Evolutionary conservation across 2,888 invertebrate genomes (phyloP), one percentile per base, ranked within the genome.

Genomic region (Ophion slaviceki): DNA sequence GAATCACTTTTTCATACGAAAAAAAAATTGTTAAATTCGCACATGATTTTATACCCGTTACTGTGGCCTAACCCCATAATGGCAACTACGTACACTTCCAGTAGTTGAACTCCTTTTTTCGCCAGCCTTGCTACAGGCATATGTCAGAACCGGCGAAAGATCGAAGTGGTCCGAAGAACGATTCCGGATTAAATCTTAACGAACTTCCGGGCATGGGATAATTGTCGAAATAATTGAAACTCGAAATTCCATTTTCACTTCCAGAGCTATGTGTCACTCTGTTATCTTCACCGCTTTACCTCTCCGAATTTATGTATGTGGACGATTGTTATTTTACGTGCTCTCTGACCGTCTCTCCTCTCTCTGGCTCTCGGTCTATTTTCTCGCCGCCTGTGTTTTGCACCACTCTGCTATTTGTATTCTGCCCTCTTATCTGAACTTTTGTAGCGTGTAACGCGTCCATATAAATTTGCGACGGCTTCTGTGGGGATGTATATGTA

Each of bases 181-280:
- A 64, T 40, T 64, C 84, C 88, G 88, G 90, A 90, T 91, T 91
- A 91, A 88, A 90, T 90, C 91, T 89, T 90, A 91, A 89, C 90
- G 88, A 90, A 90, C 88, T 89, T 84, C 68, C 87, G 87, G 85
- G 78, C 86, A 57, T 78, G 79, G 78, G 88, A 88, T 91, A 91
- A 90, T 91, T 90, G 89, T 87, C 88, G 89, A 90, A 91, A 91
- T 91, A 91, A 91, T 91, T 89, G 90, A 87, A 89, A 90, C 88
- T 88, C 87, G 79, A 82, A 91, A 90, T 88, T 89, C 32, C 89
- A 91, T 90, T 90, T 88, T 80, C 78, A 68, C 45, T 70, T 75
- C 57, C 61, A 62, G 72, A 61, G 20, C 17, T 77, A 59, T 45
- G 45, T 59, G 67, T 59, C 70, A 67, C 40, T 47, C 76, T 71